A percentile compares a stretch with the other conserved stretches of the same genome.
Conservation (phyloP, 2,113 vertebrate species). For the Scalopus aquaticus region DNA sequence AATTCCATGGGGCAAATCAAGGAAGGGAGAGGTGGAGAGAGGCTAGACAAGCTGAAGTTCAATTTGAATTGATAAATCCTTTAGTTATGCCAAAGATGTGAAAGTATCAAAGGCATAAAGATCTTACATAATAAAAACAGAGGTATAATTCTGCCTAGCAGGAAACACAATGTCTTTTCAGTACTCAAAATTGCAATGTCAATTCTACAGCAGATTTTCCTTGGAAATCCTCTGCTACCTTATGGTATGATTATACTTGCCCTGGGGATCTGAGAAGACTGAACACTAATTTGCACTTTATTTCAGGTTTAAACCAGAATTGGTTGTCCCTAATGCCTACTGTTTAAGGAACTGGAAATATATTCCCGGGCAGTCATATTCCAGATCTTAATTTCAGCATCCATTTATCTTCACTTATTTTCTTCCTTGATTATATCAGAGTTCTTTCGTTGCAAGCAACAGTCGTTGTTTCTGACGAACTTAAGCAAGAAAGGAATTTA, state of each 20-base stretch:
- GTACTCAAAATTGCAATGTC: not conserved
- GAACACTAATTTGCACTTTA: constrained; percentile 33
- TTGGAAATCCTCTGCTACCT: constrained; percentile 2
- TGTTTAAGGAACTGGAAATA: constrained; percentile 41
- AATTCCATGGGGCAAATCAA: constrained; percentile 31
- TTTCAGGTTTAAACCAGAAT: constrained; percentile 47
- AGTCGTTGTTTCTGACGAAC: not conserved
- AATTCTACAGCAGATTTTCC: not conserved
- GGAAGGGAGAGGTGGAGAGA: not conserved
- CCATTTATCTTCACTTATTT: constrained; percentile 30
- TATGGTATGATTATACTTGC: constrained; percentile 44
- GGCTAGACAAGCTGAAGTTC: constrained; percentile 29
- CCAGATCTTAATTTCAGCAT: constrained; percentile 42
- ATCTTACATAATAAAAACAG: constrained; percentile 33
- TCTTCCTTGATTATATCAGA: not conserved
- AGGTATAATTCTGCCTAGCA: constrained; percentile 29
- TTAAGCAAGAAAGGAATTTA: constrained; percentile 2
- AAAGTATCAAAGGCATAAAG: constrained; percentile 60
- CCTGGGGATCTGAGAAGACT: constrained; percentile 34
- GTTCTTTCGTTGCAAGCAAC: constrained; percentile 3
- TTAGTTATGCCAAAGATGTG: constrained; percentile 47
- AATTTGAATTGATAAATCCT: constrained; percentile 64
- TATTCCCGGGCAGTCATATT: constrained; percentile 13
- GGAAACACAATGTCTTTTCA: constrained; percentile 6
- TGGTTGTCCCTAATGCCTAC: not conserved